Base-by-base conservation (phyloP, 2,888 invertebrate genomes). In the Sinotaia quadrata region DNA sequence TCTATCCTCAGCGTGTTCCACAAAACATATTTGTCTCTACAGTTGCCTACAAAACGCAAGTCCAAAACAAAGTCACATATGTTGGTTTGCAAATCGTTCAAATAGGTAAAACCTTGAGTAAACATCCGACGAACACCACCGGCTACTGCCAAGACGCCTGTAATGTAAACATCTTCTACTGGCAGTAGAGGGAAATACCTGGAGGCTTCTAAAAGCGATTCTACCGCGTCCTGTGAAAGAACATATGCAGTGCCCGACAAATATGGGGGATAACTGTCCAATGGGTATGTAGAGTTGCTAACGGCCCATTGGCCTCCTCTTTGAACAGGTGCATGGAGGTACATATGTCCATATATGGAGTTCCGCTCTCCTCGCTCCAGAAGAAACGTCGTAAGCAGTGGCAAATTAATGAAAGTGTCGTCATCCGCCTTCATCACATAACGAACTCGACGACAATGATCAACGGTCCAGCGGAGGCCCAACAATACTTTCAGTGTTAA, bases 101-200 rank as follows among this genome's bases (percentile, higher is more conserved):
- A 78, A n/a, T 72, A 68, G 15, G 82, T 81, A 69, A 81, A 82
- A 7, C 81, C 79, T 7, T 68, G 31, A 0, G 77, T 72, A 12
- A 74, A 65, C 4, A 74, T 33, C 7, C 77, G 71, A 8, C 67
- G 62, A 8, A 79, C 75, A 12, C 68, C 73, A n/a, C 76, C 68
- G 3, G 76, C 59, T 61, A 75, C 75, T 0, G 78, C 72, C 18
- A 83, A 71, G 34, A 80, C 71, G 2, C 84, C 84, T 3, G 84
- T 82, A 8, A 84, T 74, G 54, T 78, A 81, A 7, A 77, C 84
- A 49, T 84, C 84, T 62, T 83, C 84, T 31, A 82, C 76, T 2
- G 77, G 75, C 12, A 82, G 58, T 49, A 78, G 74, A 2, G 78
- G 79, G 62, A 81, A 44, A 31, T 76, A 71, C 34, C 76, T 73